Evolutionary conservation across 2,888 invertebrate species (phyloP).

Genomic region (Coelinius sp.): DNA sequence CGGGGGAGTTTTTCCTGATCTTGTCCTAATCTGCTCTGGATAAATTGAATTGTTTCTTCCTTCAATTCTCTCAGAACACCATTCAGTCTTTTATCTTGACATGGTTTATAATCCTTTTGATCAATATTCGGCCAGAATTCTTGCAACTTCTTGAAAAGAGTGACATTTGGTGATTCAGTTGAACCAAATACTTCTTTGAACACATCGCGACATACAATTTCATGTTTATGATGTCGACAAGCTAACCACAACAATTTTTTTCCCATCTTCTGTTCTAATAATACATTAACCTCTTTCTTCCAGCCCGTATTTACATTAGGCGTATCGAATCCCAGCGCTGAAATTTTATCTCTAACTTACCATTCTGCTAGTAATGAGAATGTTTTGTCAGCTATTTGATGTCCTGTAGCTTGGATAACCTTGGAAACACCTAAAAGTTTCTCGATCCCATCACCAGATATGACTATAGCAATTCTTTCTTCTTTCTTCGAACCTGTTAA

Average conservation of each 20-base stretch:
- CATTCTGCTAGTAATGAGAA: background rate
- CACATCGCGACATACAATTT: slow-evolving; percentile 33
- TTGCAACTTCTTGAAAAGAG: slow-evolving; percentile 43
- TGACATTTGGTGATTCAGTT: slow-evolving; percentile 41
- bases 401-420: background rate
- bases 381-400: background rate
- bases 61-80: background rate
- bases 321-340: slow-evolving; percentile 19
- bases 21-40: background rate
- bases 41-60: background rate
- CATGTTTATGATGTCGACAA: slow-evolving; percentile 43
- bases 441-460: slow-evolving; percentile 31
- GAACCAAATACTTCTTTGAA: slow-evolving; percentile 20
- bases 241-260: slow-evolving; percentile 16
- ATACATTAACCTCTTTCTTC: background rate
- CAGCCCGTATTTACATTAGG: slow-evolving; percentile 2
- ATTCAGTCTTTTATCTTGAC: slow-evolving; percentile 19
- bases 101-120: slow-evolving; percentile 34
- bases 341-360: background rate
- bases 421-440: slow-evolving; percentile 31
- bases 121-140: slow-evolving; percentile 36
- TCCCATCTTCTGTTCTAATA: slow-evolving; percentile 1
- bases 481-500: slow-evolving; percentile 21
- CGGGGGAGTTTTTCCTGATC: slow-evolving; percentile 29
- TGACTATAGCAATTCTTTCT: slow-evolving; percentile 37